Evolutionary conservation across 2,888 invertebrate genomes (phyloP), one percentile per base, ranked within the genome.

Genomic region (Acanthopleura granulata): DNA sequence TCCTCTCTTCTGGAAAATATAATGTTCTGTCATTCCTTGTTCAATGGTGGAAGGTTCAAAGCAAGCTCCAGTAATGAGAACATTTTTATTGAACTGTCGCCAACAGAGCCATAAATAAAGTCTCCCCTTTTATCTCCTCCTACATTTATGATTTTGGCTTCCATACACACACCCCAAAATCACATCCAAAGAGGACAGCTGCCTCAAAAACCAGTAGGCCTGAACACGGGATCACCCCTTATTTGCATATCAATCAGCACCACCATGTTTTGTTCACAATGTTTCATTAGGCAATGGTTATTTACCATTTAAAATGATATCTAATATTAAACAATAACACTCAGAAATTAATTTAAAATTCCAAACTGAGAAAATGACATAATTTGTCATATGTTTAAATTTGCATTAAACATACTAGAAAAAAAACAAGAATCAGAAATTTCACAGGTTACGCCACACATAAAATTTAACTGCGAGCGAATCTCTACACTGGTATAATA

Each of bases 91-190:
- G 25, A 66, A 66, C 66, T 66, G 66, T 27, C 66, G 18, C 16
- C 22, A 27, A 22, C 15, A 15, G 16, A 27, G 27, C 66, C 66
- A 66, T 66, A 66, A 66, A 66, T 66, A 66, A 66, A 27, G 16
- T 66, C 22, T 16, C 29, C 16, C 66, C 66, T 66, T 66, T 66
- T 66, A 66, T 66, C 66, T 66, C 66, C 66, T 16, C 66, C 66
- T 16, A 66, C 16, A 66, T 12, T 66, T 66, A 66, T 66, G 66
- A 66, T 66, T 27, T 66, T 6, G 14, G 22, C 16, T 27, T 27
- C 27, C 25, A 57, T 57, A 27, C 66, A 6, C 4, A 66, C 16
- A 27, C 12, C 27, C 66, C 16, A 27, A 66, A 25, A 27, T 27
- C 1, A 27, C 27, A 27, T 66, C 22, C 25, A 27, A 3, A 27